These are phyloP conservation scores for Geotria australis DNA, from an alignment of 2,797 vertebrate genomes.

Conservation along the genomic window DNA sequence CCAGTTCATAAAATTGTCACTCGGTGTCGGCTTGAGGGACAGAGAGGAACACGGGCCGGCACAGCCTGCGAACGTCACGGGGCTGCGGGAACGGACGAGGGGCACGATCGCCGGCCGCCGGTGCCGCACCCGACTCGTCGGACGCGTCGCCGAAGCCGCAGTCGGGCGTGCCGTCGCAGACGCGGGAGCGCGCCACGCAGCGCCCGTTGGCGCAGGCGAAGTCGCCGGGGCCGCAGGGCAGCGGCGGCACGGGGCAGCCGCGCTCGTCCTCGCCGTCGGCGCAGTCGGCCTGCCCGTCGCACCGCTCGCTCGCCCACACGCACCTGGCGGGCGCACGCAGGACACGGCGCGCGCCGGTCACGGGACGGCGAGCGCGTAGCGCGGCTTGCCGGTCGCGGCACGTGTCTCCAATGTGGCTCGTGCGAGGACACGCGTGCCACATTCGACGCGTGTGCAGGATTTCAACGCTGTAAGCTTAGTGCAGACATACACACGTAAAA, in stretches of 20 bases:
- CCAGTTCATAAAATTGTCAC: no score
- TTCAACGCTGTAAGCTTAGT: no score
- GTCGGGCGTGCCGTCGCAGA: constrained; percentile 22
- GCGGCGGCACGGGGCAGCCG: constrained; percentile 10
- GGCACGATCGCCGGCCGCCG: constrained; percentile 18
- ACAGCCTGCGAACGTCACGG: no score
- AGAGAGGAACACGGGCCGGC: no score
- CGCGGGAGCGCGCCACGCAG: constrained; percentile 11
- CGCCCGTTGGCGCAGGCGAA: constrained; percentile 27
- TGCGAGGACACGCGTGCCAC: no score
- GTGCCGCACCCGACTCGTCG: constrained; percentile 29
- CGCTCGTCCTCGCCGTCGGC: constrained; percentile 37
- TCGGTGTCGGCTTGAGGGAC: no score
- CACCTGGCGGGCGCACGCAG: not conserved
- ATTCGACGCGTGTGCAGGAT: no score
- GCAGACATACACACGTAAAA: no score
- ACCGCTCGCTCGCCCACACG: constrained; percentile 16
- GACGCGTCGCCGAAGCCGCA: constrained; percentile 31
- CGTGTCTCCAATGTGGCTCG: no score
- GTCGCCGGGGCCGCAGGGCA: constrained; percentile 13
- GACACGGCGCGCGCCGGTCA: not conserved
- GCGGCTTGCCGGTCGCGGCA: no score
- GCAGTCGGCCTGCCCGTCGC: constrained; percentile 36
- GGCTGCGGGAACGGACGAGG: no score
- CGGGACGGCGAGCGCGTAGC: not conserved